Evolutionary conservation across 2,888 invertebrate species (phyloP).

Genomic region (Morpho deidamia): DNA sequence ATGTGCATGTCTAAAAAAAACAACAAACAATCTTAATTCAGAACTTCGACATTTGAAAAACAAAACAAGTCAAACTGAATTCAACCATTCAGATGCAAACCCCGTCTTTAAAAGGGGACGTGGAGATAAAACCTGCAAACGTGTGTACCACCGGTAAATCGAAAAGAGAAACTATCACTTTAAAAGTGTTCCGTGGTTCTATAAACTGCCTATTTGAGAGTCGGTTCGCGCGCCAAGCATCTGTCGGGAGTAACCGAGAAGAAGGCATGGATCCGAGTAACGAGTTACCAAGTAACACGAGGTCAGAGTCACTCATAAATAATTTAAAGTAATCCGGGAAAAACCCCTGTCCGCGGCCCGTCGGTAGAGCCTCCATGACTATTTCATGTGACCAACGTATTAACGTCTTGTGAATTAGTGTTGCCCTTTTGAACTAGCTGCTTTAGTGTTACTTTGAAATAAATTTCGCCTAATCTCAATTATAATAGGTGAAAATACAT

Average conservation of each 20-base stretch:
- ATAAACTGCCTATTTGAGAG: conserved; percentile 63
- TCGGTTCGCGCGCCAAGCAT: conserved; percentile 46
- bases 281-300: conserved; percentile 41
- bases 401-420: conserved; percentile 56
- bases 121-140: conserved; percentile 47
- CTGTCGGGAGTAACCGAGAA: conserved; percentile 33
- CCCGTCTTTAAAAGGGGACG: conserved; percentile 32
- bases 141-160: conserved; percentile 56
- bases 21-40: too few species aligned
- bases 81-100: conserved; percentile 39
- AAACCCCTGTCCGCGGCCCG: conserved; percentile 63
- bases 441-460: conserved; percentile 22
- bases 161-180: conserved; percentile 61
- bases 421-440: conserved; percentile 33
- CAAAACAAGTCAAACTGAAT: conserved; percentile 34
- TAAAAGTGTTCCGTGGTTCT: conserved; percentile 53
- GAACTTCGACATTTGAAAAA: background rate
- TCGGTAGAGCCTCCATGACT: conserved; percentile 52
- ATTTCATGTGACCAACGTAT: conserved; percentile 57
- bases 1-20: too few species aligned
- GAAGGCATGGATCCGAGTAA: conserved; percentile 33
- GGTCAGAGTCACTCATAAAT: conserved; percentile 74
- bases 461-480: conserved; percentile 21
- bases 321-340: conserved; percentile 73
- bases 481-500: conserved; percentile 6